Percentiles rank a stretch among this genome's conserved stretches.
These are phyloP conservation scores for Bergia puertoricense DNA, from an alignment of 92 coral and sea anemone genomes.

Conservation along the genomic window DNA sequence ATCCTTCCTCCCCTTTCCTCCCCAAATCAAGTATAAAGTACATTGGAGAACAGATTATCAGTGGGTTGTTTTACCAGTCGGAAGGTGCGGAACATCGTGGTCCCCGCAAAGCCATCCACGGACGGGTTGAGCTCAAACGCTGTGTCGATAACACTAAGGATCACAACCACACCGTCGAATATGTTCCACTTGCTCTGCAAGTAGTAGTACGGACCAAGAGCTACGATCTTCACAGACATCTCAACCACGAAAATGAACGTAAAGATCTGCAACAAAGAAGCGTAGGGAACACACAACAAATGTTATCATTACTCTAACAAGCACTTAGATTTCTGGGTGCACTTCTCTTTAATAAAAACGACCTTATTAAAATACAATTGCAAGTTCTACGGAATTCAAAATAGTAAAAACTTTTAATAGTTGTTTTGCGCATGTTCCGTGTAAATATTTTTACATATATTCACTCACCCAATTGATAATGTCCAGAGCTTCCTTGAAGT, in stretches of 20 bases:
- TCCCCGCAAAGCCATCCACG: constrained; percentile 48
- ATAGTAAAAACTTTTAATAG: no score
- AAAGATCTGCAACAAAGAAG: constrained; percentile 56
- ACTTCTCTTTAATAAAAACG: no score
- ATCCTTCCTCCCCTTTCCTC: no score
- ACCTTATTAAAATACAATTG: background rate
- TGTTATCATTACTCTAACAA: background rate
- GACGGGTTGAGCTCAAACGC: constrained; percentile 34
- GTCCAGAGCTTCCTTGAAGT: constrained; percentile 13
- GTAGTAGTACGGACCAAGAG: constrained; percentile 64
- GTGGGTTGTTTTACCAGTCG: constrained; percentile 63
- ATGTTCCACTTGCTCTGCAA: constrained; percentile 82
- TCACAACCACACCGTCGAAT: constrained; percentile 70
- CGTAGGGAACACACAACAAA: background rate
- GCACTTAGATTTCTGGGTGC: no score
- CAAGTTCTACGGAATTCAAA: background rate
- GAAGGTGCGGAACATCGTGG: constrained; percentile 82
- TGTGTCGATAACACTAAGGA: constrained; percentile 73
- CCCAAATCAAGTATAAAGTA: no score
- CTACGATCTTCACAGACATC: constrained; percentile 69
- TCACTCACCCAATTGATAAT: constrained; percentile 25
- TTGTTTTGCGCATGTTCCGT: no score
- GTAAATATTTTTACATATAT: no score
- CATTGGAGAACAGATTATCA: no score
- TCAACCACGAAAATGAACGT: constrained; percentile 74